Conservation (phyloP, 1,140 invertebrate genomes). For the Rhynchophorus ferrugineus region DNA sequence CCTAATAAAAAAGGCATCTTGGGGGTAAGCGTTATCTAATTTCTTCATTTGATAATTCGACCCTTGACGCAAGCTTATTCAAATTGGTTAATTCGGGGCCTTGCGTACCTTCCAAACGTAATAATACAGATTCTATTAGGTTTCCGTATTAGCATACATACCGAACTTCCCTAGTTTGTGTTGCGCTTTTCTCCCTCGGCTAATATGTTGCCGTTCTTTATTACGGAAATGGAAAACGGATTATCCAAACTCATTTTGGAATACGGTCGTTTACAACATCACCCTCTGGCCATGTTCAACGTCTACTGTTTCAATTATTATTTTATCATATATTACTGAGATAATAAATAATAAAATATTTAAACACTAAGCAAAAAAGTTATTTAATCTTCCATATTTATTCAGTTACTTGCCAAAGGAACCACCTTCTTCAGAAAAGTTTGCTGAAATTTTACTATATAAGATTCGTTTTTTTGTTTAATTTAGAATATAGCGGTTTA, state of each 20-base stretch:
- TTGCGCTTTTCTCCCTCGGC: background rate
- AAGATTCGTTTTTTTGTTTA: too few species aligned
- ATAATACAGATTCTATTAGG: conserved; percentile 38
- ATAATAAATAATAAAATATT: too few species aligned
- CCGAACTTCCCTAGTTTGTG: background rate
- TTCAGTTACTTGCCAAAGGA: too few species aligned
- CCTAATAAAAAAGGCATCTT: conserved; percentile 12
- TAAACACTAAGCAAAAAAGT: too few species aligned
- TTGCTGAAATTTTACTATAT: too few species aligned
- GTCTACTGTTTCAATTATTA: too few species aligned
- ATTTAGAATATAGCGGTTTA: too few species aligned
- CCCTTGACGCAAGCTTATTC: conserved; percentile 32
- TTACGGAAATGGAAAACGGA: background rate
- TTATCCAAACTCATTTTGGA: background rate
- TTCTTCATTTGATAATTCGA: conserved; percentile 28
- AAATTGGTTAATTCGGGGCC: conserved; percentile 34
- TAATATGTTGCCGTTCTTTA: background rate
- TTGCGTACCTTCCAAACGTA: conserved; percentile 33
- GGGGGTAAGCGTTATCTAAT: conserved; percentile 18
- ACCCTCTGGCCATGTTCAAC: too few species aligned
- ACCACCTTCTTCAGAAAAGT: too few species aligned
- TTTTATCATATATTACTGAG: too few species aligned
- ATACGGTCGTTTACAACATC: too few species aligned
- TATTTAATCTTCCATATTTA: too few species aligned
- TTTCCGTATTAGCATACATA: conserved; percentile 38